Evolutionary conservation across 2,113 vertebrate genomes (phyloP), one percentile per base, ranked within the genome.

Genomic region (Salvelinus sp.): DNA sequence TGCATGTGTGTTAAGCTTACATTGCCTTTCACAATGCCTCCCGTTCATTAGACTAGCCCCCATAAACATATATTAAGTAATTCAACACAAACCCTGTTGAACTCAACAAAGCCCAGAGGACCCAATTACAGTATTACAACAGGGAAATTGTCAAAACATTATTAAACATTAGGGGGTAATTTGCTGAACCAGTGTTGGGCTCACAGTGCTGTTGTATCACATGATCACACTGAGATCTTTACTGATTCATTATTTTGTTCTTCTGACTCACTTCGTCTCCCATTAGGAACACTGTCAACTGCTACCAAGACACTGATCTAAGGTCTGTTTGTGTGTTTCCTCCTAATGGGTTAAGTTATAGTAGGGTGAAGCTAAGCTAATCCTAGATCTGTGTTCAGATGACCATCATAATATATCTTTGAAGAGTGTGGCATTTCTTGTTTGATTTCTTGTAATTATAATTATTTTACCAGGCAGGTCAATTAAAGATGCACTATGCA

Each of bases 201-300:
- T 79, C 70, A 64, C 75, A 84, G 81, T 77, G 81, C 82, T 74
- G 77, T 79, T 74, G 79, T 79, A 85, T 81, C 82, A 81, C 80
- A 78, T 76, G 58, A 69, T 77, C 73, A 72, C 79, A 70, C 82
- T 38, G 77, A 57, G 72, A 67, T 62, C 82, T 65, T 82, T 79
- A 83, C 27, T 75, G 78, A 87, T 86, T 79, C 76, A 85, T 83
- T 88, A 87, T 86, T 86, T 67, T 80, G 66, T 81, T 75, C 66
- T 3, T 69, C 23, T 38, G 27, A 20, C 14, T 38, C 5, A 13
- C 16, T 27, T 20, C 30, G 14, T 65, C 63, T 54, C 48, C 48
- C 48, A 54, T 54, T 54, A 62, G 58, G 18, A 6, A 62, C 6
- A 4, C n/a, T 62, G 58, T 6, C 2, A 62, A 10, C 58, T 23